Evolutionary conservation across 1,140 invertebrate species (phyloP), one percentile per base, ranked within the genome.

Genomic region (Solenopsis fugax): DNA sequence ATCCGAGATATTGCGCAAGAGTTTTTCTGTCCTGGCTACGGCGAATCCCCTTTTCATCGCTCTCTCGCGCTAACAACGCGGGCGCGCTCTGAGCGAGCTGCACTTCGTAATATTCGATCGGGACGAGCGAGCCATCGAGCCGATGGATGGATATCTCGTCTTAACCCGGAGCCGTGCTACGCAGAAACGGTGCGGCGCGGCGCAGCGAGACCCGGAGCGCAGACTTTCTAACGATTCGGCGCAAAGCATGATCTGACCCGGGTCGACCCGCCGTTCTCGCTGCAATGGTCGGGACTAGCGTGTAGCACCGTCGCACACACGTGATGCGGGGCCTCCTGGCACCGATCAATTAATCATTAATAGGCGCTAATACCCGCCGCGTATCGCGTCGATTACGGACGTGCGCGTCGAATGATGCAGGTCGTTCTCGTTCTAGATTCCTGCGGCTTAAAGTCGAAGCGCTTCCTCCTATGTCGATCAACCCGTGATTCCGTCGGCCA

Each of bases 191-290:
- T 50, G 52, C 69, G 34, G 71, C 64, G 52, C 69, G 34, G 56
- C 34, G 24, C 41, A 6, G 41, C 24, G 29, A 64, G 41, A 50
- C 58, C 72, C 62, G 12, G 65, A 71, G 37, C 52, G 67, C 85
- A 58, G 91, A 93, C 93, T 93, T 94, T 94, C 93, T 93, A 93
- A 93, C 93, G 91, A 93, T 93, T 93, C 89, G 92, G 92, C 81
- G 90, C 92, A 37, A 92, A 89, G 90, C 92, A 93, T 92, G 92
- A 93, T 93, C 84, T 90, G 92, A 94, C 93, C 93, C 77, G 18
- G 45, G 67, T 37, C 88, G 92, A 93, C 86, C 84, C 84, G 58
- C 56, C 18, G 41, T 67, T 73, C 76, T 69, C 50, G 56, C 12
- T 45, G 37, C 37, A 5, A 3, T 5, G 45, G 41, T 45, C 78